phyloP scores from a whole-genome alignment of 2,797 vertebrate species.

The Acipenser transmontanus region DNA sequence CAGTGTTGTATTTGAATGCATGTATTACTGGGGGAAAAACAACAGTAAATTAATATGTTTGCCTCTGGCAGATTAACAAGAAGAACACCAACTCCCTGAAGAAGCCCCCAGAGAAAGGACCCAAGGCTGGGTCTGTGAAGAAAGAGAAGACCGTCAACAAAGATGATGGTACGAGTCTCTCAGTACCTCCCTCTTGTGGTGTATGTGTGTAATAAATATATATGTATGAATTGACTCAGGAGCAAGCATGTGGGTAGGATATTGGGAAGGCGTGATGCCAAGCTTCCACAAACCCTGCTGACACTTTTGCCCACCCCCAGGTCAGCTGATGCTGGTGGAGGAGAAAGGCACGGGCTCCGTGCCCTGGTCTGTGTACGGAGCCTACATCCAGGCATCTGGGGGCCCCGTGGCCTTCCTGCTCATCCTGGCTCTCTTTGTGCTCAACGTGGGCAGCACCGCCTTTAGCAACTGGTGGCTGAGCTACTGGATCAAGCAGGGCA shows the following conservation, averaged over 20 bases:
- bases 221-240: background rate
- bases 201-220: background rate
- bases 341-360: conserved; percentile 78
- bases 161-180: conserved; percentile 60
- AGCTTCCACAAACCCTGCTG: conserved; percentile 3
- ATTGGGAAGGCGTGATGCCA: background rate
- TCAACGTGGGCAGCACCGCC: conserved; percentile 82
- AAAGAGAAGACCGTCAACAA: conserved; percentile 70
- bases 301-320: conserved; percentile 38
- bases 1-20: no score
- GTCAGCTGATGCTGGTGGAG: conserved; percentile 71
- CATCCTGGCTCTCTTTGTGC: conserved; percentile 75
- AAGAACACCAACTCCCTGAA: conserved; percentile 76
- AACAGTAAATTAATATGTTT: background rate
- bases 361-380: conserved; percentile 73
- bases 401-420: conserved; percentile 74
- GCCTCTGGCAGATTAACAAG: conserved; percentile 61
- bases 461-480: conserved; percentile 94
- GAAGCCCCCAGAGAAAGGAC: conserved; percentile 69
- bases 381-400: conserved; percentile 79
- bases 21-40: background rate
- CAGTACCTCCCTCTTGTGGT: background rate
- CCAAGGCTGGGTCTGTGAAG: conserved; percentile 79
- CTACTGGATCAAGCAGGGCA: conserved; percentile 92
- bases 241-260: background rate